Conservation (phyloP, 2,888 invertebrate genomes). For the Drosophila silvestris region DNA sequence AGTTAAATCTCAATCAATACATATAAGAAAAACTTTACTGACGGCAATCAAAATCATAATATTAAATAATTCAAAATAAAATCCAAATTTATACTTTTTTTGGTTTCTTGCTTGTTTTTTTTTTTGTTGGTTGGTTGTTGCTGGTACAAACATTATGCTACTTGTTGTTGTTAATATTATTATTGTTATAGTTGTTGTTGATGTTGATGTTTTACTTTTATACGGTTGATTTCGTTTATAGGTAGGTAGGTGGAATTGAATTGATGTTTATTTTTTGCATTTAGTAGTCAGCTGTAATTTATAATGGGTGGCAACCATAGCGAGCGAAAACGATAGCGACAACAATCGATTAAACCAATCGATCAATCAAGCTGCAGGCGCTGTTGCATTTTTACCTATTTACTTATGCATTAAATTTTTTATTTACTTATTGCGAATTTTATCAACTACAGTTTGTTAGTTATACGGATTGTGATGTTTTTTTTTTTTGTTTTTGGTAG, state of each 20-base stretch:
- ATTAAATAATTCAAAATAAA: slow-evolving; percentile 18
- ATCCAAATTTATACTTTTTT: slow-evolving; percentile 17
- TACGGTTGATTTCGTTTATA: slow-evolving; percentile 30
- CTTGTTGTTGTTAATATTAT: slow-evolving; percentile 47
- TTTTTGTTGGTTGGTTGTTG: slow-evolving; percentile 16
- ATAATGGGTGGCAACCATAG: slow-evolving; percentile 38
- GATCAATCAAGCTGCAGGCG: slow-evolving; percentile 75
- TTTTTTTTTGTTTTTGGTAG: slow-evolving; percentile 38
- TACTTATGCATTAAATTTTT: slow-evolving; percentile 64
- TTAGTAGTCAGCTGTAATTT: slow-evolving; percentile 21
- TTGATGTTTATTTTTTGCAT: slow-evolving; percentile 18
- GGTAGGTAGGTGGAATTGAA: slow-evolving; percentile 46
- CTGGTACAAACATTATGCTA: slow-evolving; percentile 67
- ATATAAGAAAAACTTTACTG: slow-evolving; percentile 29
- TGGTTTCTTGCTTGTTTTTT: slow-evolving; percentile 11
- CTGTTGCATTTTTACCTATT: slow-evolving; percentile 62
- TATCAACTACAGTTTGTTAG: slow-evolving; percentile 70
- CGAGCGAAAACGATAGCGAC: slow-evolving; percentile 47
- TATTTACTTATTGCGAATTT: slow-evolving; percentile 68
- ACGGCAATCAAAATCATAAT: slow-evolving; percentile 32
- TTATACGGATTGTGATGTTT: slow-evolving; percentile 26
- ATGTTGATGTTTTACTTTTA: slow-evolving; percentile 40
- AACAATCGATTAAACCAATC: slow-evolving; percentile 64
- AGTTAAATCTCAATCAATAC: slow-evolving; percentile 41
- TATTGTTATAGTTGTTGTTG: slow-evolving; percentile 43